These are phyloP conservation scores for Procambarus clarkii DNA, from an alignment of 1,140 invertebrate species.

Conservation along the genomic window DNA sequence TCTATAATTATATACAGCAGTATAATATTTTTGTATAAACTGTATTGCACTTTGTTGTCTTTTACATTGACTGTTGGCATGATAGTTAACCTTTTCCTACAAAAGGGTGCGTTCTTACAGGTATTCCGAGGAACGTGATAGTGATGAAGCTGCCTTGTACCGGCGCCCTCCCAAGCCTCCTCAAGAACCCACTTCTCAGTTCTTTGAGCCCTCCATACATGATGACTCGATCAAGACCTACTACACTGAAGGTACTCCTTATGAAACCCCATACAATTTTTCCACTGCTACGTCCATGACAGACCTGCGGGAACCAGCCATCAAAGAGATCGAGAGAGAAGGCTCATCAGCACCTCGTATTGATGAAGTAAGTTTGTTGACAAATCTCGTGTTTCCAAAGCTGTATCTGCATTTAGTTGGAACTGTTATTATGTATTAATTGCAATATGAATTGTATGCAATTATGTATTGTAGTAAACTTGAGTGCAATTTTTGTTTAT, in stretches of 20 bases:
- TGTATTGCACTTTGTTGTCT: not conserved
- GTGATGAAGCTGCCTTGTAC: slow-evolving; percentile 69
- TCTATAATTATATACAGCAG: not conserved
- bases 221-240: slow-evolving; percentile 93
- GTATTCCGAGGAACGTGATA: slow-evolving; percentile 72
- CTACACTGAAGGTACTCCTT: slow-evolving; percentile 93
- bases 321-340: slow-evolving; percentile 67
- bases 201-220: slow-evolving; percentile 73
- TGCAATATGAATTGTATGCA: not conserved
- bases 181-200: slow-evolving; percentile 37
- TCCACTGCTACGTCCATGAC: slow-evolving; percentile 92
- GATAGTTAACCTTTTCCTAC: not conserved
- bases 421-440: not conserved
- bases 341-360: slow-evolving; percentile 20
- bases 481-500: too few relatives aligned
- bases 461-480: too few relatives aligned
- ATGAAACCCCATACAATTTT: slow-evolving; percentile 89
- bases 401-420: not conserved
- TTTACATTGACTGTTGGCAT: not conserved
- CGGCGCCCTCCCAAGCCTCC: slow-evolving; percentile 65
- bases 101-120: slow-evolving; percentile 5
- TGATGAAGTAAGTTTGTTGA: slow-evolving; percentile 27
- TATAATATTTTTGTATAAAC: too few relatives aligned
- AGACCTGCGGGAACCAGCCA: slow-evolving; percentile 82
- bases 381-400: not conserved